phyloP scores from a whole-genome alignment of 2,113 vertebrate species.

The Lepisosteus osseus region DNA sequence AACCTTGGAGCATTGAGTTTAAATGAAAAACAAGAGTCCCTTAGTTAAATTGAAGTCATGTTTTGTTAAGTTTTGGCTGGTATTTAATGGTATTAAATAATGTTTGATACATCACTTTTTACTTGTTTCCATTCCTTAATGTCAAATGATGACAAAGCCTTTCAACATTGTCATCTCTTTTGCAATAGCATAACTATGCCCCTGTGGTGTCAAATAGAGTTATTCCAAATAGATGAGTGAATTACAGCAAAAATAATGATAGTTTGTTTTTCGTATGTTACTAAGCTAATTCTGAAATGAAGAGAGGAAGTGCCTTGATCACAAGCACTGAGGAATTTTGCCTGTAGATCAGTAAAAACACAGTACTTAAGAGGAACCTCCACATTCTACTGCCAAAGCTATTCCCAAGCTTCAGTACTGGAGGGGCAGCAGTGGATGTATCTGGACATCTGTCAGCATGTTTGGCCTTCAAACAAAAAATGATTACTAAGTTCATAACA shows the following conservation, averaged over 20 bases:
- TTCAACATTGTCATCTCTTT: no score
- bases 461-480: conserved; percentile 6
- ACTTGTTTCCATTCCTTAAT: no score
- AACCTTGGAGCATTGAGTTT: no score
- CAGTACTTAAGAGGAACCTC: conserved; percentile 24
- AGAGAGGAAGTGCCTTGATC: conserved; percentile 34
- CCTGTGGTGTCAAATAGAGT: conserved; percentile 9
- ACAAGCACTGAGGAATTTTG: conserved; percentile 33
- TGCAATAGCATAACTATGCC: background rate
- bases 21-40: no score
- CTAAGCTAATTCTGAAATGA: background rate
- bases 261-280: conserved; percentile 5
- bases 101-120: no score
- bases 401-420: background rate
- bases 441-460: conserved; percentile 1
- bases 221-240: conserved; percentile 9
- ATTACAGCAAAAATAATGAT: conserved; percentile 6
- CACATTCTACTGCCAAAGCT: background rate
- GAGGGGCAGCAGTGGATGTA: background rate
- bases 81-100: no score
- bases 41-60: no score
- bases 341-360: conserved; percentile 31
- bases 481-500: conserved; percentile 6
- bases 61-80: no score
- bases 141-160: no score